These are phyloP conservation scores for Callithrix jacchus DNA, from an alignment of 2,113 vertebrate genomes.

Conservation along the genomic window DNA sequence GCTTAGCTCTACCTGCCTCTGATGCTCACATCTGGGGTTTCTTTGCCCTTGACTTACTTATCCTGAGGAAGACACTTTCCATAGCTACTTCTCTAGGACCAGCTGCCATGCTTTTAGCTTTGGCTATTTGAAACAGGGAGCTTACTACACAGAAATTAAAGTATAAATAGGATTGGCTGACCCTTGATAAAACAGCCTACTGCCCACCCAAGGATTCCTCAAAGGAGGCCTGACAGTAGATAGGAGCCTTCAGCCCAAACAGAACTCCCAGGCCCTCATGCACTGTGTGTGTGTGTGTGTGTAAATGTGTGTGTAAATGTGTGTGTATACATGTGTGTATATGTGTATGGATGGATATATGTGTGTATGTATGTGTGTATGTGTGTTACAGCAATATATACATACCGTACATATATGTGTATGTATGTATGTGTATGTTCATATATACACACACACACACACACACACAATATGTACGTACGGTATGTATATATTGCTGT, in stretches of 20 bases:
- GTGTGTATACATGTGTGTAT: no score
- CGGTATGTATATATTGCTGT: neutral
- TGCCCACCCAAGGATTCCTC: neutral
- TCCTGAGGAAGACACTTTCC: neutral
- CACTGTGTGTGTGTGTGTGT: no score
- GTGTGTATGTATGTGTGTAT: fast-evolving
- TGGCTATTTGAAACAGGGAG: neutral
- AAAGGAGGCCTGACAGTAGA: neutral
- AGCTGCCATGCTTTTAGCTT: neutral
- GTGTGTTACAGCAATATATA: no score
- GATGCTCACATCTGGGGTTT: neutral
- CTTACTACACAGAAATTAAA: neutral
- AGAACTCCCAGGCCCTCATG: neutral
- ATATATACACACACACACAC: no score
- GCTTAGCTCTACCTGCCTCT: neutral
- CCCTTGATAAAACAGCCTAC: neutral
- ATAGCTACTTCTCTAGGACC: neutral
- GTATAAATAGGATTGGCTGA: neutral
- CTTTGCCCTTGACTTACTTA: neutral
- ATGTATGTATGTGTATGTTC: no score
- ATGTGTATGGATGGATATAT: no score
- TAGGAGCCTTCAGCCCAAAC: neutral
- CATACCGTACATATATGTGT: no score
- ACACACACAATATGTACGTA: no score
- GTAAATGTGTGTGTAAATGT: no score